These are phyloP conservation scores for Danio tinwini DNA, from an alignment of 2,797 vertebrate genomes.

Conservation along the genomic window DNA sequence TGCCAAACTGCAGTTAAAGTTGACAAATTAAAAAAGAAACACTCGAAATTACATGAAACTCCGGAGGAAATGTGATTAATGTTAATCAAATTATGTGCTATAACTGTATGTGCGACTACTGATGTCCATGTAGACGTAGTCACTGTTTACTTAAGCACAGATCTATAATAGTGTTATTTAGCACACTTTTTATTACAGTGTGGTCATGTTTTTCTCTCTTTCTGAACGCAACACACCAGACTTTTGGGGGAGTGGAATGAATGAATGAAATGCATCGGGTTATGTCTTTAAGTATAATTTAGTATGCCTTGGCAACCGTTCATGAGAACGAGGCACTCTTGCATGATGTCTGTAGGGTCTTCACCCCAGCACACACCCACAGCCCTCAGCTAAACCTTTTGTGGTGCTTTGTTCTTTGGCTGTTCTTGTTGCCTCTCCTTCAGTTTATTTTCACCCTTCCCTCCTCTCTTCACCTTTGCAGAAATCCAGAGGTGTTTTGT, in stretches of 20 bases:
- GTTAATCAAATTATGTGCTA: too few species aligned
- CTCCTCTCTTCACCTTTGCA: constrained; percentile 80
- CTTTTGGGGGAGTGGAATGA: too few species aligned
- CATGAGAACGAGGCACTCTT: background rate
- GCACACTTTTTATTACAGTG: background rate
- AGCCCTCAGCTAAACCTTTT: constrained; percentile 62
- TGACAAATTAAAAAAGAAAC: too few species aligned
- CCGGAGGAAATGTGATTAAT: too few species aligned
- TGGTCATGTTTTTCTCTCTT: background rate
- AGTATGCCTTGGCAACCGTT: background rate
- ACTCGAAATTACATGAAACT: too few species aligned
- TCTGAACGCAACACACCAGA: too few species aligned
- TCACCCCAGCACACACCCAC: constrained; percentile 57
- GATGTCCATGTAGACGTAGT: background rate
- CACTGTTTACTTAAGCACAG: background rate
- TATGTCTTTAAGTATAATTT: background rate
- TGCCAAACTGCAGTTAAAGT: too few species aligned
- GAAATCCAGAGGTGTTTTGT: constrained; percentile 82
- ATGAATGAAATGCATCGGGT: background rate
- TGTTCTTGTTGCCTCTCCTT: constrained; percentile 77
- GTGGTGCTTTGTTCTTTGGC: constrained; percentile 74
- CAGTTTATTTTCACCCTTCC: constrained; percentile 60
- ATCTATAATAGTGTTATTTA: background rate
- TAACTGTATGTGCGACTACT: too few species aligned
- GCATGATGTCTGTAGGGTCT: constrained; percentile 32